These are phyloP conservation scores for Euspilapteryx auroguttella DNA, from an alignment of 2,888 invertebrate genomes.

Conservation along the genomic window DNA sequence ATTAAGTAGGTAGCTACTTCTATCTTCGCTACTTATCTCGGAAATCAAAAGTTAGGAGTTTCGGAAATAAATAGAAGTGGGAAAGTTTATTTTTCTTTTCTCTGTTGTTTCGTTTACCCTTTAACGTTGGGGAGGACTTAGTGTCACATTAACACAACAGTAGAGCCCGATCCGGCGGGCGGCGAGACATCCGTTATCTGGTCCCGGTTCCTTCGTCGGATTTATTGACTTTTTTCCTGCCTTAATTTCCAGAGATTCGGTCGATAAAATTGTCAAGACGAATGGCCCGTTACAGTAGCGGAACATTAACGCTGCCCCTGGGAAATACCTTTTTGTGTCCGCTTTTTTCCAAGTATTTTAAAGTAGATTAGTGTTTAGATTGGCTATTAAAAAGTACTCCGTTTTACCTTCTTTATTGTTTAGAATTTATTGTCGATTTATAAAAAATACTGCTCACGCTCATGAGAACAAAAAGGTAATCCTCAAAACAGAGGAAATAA, in stretches of 20 bases:
- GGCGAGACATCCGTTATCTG: slow-evolving; percentile 38
- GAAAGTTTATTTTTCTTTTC: slow-evolving; percentile 7
- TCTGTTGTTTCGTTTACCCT: slow-evolving; percentile 18
- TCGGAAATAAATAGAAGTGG: background rate
- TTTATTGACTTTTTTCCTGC: slow-evolving; percentile 54
- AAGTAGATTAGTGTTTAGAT: slow-evolving; percentile 16
- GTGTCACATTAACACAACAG: slow-evolving; percentile 28
- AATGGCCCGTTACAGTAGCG: slow-evolving; percentile 47
- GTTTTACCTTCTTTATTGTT: too few relatives aligned
- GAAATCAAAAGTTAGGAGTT: slow-evolving; percentile 14
- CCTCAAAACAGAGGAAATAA: too few relatives aligned
- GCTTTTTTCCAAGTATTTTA: slow-evolving; percentile 33
- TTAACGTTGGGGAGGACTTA: slow-evolving; percentile 18
- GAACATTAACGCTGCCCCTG: slow-evolving; percentile 49
- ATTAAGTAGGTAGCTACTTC: too few relatives aligned
- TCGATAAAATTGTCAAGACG: slow-evolving; percentile 18
- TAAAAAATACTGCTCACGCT: too few relatives aligned
- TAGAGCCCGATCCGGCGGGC: slow-evolving; percentile 6
- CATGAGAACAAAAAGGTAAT: too few relatives aligned
- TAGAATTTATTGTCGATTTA: too few relatives aligned
- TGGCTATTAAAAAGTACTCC: too few relatives aligned
- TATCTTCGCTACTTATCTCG: slow-evolving; percentile 10
- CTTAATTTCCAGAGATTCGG: slow-evolving; percentile 56
- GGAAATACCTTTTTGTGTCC: slow-evolving; percentile 49
- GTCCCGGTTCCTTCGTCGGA: slow-evolving; percentile 36